These are phyloP conservation scores for Alsophila aescularia DNA, from an alignment of 2,888 invertebrate genomes.

Conservation along the genomic window DNA sequence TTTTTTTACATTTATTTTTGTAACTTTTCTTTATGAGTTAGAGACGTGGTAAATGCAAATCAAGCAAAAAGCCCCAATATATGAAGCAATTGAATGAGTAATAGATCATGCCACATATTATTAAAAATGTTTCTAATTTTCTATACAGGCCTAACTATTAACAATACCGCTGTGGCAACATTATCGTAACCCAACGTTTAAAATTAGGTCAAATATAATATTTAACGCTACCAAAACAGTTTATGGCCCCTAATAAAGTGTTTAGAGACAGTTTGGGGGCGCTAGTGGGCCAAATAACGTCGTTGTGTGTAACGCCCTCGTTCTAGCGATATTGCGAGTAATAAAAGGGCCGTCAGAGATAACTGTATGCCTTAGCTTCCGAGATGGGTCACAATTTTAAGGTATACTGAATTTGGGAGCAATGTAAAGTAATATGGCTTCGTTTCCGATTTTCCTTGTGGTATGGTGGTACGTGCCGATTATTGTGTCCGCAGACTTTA, in stretches of 20 bases:
- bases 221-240: conserved; percentile 29
- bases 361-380: conserved; percentile 14
- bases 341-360: conserved; percentile 47
- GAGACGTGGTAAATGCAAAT: too few species aligned
- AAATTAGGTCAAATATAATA: conserved; percentile 28
- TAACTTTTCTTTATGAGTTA: too few species aligned
- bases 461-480: too few species aligned
- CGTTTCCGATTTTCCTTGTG: too few species aligned
- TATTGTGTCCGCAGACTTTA: too few species aligned
- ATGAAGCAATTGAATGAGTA: too few species aligned
- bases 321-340: conserved; percentile 47
- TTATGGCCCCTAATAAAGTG: conserved; percentile 51
- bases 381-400: conserved; percentile 1
- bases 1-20: too few species aligned
- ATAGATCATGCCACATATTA: too few species aligned
- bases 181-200: conserved; percentile 4
- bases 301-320: conserved; percentile 47
- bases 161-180: background rate
- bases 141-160: background rate
- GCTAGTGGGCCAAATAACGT: conserved; percentile 50
- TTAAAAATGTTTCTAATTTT: too few species aligned
- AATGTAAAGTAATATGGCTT: too few species aligned
- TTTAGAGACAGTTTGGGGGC: conserved; percentile 52
- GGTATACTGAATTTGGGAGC: conserved; percentile 12
- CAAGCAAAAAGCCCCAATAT: too few species aligned